phyloP scores from a whole-genome alignment of 2,797 vertebrate species.

The Mycteria americana region DNA sequence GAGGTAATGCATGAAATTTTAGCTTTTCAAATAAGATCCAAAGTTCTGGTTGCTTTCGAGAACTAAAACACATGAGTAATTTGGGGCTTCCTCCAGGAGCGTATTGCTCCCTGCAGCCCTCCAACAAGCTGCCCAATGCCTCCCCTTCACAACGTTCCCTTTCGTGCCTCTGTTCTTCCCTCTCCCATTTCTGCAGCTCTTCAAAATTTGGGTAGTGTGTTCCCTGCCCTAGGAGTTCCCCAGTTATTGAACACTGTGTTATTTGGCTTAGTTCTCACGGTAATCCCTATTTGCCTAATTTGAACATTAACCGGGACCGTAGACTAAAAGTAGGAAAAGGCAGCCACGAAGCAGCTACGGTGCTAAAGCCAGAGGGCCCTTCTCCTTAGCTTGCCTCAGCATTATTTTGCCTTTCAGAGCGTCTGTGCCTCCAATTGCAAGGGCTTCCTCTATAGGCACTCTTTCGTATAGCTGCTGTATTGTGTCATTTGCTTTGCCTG shows the following conservation, averaged over 20 bases:
- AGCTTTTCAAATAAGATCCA: neutral
- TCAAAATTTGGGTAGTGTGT: neutral
- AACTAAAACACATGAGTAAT: neutral
- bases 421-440: neutral
- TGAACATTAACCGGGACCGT: neutral
- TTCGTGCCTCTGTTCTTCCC: neutral
- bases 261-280: neutral
- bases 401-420: neutral
- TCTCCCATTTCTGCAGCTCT: neutral
- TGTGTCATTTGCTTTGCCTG: neutral
- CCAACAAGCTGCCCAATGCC: neutral
- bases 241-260: neutral
- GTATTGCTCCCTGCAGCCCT: neutral
- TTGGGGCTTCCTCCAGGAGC: neutral
- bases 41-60: neutral
- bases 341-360: accelerated
- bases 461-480: neutral
- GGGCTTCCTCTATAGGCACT: neutral
- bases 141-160: neutral
- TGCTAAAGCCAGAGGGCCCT: neutral
- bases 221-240: neutral
- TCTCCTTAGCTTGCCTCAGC: neutral
- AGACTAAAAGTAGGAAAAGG: neutral
- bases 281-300: neutral
- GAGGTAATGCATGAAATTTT: neutral